Evolutionary conservation across 1,140 invertebrate genomes (phyloP).

Genomic region (Helicoverpa zea): DNA sequence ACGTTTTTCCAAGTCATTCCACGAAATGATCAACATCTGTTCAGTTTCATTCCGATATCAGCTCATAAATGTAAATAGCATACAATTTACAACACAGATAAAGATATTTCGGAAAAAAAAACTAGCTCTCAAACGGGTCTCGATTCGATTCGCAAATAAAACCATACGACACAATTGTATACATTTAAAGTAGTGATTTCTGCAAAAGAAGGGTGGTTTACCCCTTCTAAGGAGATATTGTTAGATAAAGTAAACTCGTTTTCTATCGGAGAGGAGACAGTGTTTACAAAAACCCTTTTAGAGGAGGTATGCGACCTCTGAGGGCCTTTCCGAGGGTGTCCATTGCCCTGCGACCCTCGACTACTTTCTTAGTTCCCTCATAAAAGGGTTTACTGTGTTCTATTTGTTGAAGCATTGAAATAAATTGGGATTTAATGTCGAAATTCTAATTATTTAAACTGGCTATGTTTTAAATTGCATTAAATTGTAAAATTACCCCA

Average conservation of each 20-base stretch:
- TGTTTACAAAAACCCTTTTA: conserved; percentile 58
- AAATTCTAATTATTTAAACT: too few relatives aligned
- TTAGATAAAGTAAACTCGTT: conserved; percentile 54
- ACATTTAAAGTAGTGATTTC: conserved; percentile 52
- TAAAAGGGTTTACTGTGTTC: conserved; percentile 36
- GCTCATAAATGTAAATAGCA: conserved; percentile 25
- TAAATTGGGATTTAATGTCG: neutral
- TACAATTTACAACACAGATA: conserved; percentile 40
- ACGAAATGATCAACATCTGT: neutral
- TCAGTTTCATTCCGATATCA: neutral
- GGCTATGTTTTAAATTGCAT: too few relatives aligned
- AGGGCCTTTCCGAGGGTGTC: conserved; percentile 54
- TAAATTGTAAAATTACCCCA: too few relatives aligned
- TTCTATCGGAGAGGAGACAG: conserved; percentile 52
- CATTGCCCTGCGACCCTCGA: conserved; percentile 47
- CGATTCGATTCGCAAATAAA: conserved; percentile 49
- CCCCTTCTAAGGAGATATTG: conserved; percentile 52
- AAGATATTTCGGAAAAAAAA: conserved; percentile 39
- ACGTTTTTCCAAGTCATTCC: neutral
- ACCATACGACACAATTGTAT: conserved; percentile 43
- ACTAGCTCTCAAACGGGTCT: conserved; percentile 34
- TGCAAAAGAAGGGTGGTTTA: conserved; percentile 46
- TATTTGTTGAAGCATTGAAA: conserved; percentile 27
- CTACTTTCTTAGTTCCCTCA: conserved; percentile 41
- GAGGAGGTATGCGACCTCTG: conserved; percentile 53